Percentiles rank a stretch among this genome's conserved stretches.
phyloP scores from a whole-genome alignment of 2,797 vertebrate genomes.

The Chaenodraco wilsoni region DNA sequence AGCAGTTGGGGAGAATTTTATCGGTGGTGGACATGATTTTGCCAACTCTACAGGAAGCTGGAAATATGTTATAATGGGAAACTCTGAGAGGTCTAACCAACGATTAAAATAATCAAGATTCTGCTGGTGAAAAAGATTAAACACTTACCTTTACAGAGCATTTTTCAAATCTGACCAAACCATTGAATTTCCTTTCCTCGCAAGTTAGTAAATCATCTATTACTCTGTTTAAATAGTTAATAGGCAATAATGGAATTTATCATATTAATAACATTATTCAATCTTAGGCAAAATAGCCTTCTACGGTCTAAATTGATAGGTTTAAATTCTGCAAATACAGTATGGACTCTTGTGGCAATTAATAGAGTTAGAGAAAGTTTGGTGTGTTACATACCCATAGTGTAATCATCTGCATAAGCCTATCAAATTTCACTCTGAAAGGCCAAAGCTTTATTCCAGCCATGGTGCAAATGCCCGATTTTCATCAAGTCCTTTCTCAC shows the following conservation, averaged over 20 bases:
- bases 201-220: constrained; percentile 54
- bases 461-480: constrained; percentile 56
- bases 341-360: constrained; percentile 38
- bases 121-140: constrained; percentile 25
- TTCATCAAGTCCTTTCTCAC: constrained; percentile 55
- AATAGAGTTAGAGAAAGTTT: constrained; percentile 57
- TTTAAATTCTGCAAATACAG: constrained; percentile 50
- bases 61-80: constrained; percentile 28
- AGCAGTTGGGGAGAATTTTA: constrained; percentile 19
- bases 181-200: constrained; percentile 41
- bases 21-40: constrained; percentile 15
- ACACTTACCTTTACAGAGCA: constrained; percentile 20
- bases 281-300: constrained; percentile 45
- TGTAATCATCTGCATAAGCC: constrained; percentile 73
- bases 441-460: constrained; percentile 51
- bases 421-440: constrained; percentile 68
- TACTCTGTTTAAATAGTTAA: constrained; percentile 64
- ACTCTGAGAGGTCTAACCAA: constrained; percentile 9
- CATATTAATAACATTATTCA: constrained; percentile 60
- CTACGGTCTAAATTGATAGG: constrained; percentile 42
- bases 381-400: constrained; percentile 41
- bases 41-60: constrained; percentile 6
- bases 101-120: not conserved
- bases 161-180: constrained; percentile 41
- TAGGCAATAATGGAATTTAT: constrained; percentile 58